Percentiles rank a stretch among this genome's conserved stretches.
phyloP scores from a whole-genome alignment of 1,140 invertebrate species.

The Drosophila nebulosa region DNA sequence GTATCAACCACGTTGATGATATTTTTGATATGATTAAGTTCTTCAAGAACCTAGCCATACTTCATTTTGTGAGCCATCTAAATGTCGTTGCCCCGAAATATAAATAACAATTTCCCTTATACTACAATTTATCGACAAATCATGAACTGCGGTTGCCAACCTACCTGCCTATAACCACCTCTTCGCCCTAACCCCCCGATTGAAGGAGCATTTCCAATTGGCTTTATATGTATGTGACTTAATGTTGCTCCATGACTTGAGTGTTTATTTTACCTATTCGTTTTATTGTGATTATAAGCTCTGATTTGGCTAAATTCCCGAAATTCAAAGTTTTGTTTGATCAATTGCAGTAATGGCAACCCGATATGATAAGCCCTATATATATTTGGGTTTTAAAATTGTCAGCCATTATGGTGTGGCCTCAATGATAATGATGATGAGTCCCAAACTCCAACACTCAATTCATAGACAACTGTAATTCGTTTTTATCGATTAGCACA shows the following conservation, averaged over 20 bases:
- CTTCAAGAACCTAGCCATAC: neutral
- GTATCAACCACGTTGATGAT: too few species aligned
- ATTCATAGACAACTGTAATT: slow-evolving; percentile 49
- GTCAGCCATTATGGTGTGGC: slow-evolving; percentile 36
- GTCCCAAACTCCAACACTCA: slow-evolving; percentile 1
- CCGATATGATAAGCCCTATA: slow-evolving; percentile 50
- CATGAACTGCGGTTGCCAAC: slow-evolving; percentile 51
- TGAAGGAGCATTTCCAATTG: neutral
- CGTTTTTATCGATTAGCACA: slow-evolving; percentile 65
- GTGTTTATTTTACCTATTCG: slow-evolving; percentile 8
- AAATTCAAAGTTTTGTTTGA: slow-evolving; percentile 66
- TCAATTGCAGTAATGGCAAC: slow-evolving; percentile 61
- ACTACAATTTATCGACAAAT: slow-evolving; percentile 61
- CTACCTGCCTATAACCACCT: slow-evolving; percentile 34
- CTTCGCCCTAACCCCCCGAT: neutral
- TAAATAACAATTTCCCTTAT: neutral
- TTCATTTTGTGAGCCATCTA: neutral
- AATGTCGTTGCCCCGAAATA: neutral
- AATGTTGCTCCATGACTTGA: neutral
- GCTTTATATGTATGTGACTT: neutral
- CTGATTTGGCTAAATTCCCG: slow-evolving; percentile 29
- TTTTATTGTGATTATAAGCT: slow-evolving; percentile 47
- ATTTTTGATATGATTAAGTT: neutral
- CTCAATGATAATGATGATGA: slow-evolving; percentile 56
- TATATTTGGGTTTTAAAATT: slow-evolving; percentile 19